Conservation (phyloP, 2,113 vertebrate genomes). For the Scytalopus superciliaris region DNA sequence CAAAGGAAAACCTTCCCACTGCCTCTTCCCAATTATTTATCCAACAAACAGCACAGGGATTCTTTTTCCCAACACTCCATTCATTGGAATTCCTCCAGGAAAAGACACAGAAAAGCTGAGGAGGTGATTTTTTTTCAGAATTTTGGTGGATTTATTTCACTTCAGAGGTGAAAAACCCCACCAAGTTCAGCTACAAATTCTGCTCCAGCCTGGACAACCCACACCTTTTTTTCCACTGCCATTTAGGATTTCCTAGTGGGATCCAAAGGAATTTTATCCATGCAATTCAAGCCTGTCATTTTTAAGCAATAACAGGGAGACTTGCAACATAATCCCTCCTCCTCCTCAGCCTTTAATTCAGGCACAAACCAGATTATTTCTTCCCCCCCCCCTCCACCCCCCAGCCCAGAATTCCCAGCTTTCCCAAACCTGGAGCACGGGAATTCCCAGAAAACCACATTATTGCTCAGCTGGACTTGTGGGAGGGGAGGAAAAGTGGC, state of each 20-base stretch:
- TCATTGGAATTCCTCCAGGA: not conserved
- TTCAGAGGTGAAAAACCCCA: not conserved
- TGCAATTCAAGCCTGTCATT: not conserved
- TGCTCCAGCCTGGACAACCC: not conserved
- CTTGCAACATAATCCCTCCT: not conserved
- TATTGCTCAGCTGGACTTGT: not conserved
- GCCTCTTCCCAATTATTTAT: not conserved
- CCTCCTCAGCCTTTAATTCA: not conserved
- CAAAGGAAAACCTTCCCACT: not conserved
- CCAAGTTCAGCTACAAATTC: not conserved
- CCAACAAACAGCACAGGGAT: not conserved
- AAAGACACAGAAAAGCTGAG: not conserved
- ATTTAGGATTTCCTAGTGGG: too few species aligned
- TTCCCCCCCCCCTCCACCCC: rapidly evolving
- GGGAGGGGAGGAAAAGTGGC: not conserved
- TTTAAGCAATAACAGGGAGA: not conserved
- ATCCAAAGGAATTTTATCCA: not conserved
- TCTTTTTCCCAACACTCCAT: not conserved
- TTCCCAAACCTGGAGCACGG: not conserved
- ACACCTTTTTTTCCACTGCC: not conserved
- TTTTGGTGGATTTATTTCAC: not conserved
- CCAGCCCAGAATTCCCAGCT: not conserved
- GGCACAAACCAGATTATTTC: not conserved
- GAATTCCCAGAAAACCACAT: not conserved
- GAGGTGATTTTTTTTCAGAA: not conserved